Evolutionary conservation across 2,888 invertebrate genomes (phyloP).

Genomic region (Sarcophaga rosellei): DNA sequence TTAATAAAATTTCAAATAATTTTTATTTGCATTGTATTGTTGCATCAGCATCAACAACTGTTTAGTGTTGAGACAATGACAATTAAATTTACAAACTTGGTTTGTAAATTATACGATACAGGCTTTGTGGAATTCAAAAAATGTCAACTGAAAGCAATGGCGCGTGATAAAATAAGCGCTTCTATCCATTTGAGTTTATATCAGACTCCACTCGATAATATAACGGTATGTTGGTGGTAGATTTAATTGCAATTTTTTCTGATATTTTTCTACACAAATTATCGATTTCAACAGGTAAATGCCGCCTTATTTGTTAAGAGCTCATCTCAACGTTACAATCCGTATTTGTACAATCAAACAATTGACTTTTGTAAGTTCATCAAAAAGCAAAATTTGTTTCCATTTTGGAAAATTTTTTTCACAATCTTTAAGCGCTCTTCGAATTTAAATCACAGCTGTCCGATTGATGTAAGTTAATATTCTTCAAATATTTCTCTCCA

Average conservation of each 20-base stretch:
- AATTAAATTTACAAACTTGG: too few relatives aligned
- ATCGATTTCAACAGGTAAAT: neutral
- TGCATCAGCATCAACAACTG: too few relatives aligned
- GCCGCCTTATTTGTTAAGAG: neutral
- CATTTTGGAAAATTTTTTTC: neutral
- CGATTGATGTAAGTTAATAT: neutral
- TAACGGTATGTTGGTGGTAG: neutral
- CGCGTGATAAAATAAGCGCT: neutral
- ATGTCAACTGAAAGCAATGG: neutral
- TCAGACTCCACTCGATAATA: neutral
- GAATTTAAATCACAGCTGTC: neutral
- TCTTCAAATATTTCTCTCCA: too few relatives aligned
- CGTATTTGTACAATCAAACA: slow-evolving; percentile 5
- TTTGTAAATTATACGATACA: neutral
- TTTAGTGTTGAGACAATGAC: too few relatives aligned
- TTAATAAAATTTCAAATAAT: too few relatives aligned
- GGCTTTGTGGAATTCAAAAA: neutral
- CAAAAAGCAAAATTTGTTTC: neutral
- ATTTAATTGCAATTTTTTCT: neutral
- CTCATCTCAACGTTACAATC: neutral
- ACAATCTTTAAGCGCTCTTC: neutral
- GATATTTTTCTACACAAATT: too few relatives aligned
- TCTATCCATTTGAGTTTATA: neutral
- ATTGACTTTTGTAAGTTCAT: neutral
- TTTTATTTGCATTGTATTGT: too few relatives aligned